Percentiles rank a stretch among this genome's conserved stretches.
Evolutionary conservation across 2,888 invertebrate genomes (phyloP).

Genomic region (Andrena minutula): DNA sequence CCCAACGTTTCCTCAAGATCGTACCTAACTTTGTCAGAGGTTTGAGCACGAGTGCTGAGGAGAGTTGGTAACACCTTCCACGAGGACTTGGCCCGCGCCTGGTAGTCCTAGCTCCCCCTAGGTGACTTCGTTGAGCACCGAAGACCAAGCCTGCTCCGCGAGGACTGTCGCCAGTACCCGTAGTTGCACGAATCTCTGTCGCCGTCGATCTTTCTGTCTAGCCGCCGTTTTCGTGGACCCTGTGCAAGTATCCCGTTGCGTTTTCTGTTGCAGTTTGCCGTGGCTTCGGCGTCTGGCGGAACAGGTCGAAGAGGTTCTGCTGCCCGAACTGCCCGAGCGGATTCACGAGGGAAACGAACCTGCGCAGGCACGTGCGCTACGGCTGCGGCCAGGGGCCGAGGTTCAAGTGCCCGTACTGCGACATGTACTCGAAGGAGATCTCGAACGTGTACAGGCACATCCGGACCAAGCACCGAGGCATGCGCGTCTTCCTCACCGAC

Average conservation of each 20-base stretch:
- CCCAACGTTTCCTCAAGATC: too few species aligned
- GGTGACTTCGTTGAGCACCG: not conserved
- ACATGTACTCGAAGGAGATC: conserved; percentile 49
- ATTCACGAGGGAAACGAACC: conserved; percentile 68
- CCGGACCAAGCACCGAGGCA: conserved; percentile 57
- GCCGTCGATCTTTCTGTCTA: conserved; percentile 22
- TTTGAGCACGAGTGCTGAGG: too few species aligned
- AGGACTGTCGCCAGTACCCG: not conserved
- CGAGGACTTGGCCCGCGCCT: not conserved
- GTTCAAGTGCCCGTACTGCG: conserved; percentile 71
- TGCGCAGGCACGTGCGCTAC: conserved; percentile 68
- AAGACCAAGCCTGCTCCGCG: not conserved
- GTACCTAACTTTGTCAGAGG: too few species aligned
- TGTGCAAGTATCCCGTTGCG: conserved; percentile 46
- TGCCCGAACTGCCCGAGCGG: conserved; percentile 74
- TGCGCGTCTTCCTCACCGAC: conserved; percentile 47
- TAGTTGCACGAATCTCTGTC: conserved; percentile 27
- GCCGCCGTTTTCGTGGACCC: conserved; percentile 6
- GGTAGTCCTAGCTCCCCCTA: not conserved
- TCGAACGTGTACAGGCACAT: conserved; percentile 72
- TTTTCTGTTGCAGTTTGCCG: conserved; percentile 59
- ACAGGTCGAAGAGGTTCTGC: conserved; percentile 50
- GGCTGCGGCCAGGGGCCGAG: conserved; percentile 73
- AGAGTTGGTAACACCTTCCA: not conserved
- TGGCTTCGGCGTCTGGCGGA: conserved; percentile 7